Evolutionary conservation across 2,113 vertebrate genomes (phyloP), one percentile per base, ranked within the genome.

Genomic region (Ochotona princeps): DNA sequence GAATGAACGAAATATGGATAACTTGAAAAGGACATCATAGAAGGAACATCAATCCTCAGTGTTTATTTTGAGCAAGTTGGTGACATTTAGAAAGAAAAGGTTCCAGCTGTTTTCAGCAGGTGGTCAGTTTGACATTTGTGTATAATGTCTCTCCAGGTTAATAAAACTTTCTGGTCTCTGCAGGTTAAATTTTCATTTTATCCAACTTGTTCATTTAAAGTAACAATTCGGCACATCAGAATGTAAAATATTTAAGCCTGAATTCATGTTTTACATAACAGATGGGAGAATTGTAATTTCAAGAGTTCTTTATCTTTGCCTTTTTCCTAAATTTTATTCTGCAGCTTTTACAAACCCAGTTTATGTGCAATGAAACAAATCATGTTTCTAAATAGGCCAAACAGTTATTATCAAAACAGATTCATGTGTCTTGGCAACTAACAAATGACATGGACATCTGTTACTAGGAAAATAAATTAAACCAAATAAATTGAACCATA

Each of bases 101-200:
- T 54, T 95, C 69, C 65, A 87, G 66, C 70, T 47, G 28, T 72
- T 94, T 96, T 90, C 95, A 86, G 94, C 93, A 95, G 95, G 97
- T 96, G 96, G 96, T 96, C 96, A 97, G 51, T 73, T 91, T 96
- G 96, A 95, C 97, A 96, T 97, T 97, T 97, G 70, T 88, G 67
- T 95, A 83, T 83, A 96, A 95, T 92, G 82, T 89, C 66, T 95
- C 82, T 57, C 74, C 76, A 66, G 89, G 32, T 47, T 92, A 95
- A 96, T 90, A 96, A 95, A 95, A 88, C 76, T 78, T 85, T 88
- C 74, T 30, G 66, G 23, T 94, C 87, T 82, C 73, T 92, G 84
- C 87, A 90, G 90, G 38, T 76, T 79, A 60, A 60, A 49, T 90
- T 92, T 87, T 83, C 44, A 73, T 85, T 94, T 93, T 91, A 83